A percentile compares a stretch with the other conserved stretches of the same genome.
Conservation (phyloP, 2,113 vertebrate genomes). For the Eulemur rufifrons region DNA sequence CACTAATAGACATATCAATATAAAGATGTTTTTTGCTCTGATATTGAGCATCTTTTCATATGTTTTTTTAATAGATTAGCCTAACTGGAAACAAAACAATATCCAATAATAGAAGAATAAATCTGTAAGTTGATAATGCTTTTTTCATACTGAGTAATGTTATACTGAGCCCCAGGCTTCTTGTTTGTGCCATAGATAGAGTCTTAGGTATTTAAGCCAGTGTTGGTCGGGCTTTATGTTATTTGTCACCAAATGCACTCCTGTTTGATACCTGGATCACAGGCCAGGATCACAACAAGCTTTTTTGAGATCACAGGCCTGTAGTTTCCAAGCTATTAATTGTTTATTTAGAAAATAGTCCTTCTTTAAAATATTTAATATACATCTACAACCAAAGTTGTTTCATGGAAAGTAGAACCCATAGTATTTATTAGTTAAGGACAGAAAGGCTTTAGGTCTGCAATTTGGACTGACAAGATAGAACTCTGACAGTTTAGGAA, state of each 20-base stretch:
- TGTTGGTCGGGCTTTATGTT: background rate
- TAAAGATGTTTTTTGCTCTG: background rate
- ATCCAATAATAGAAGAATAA: background rate
- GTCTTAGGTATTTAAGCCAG: background rate
- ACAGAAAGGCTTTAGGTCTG: background rate
- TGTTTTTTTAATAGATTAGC: background rate
- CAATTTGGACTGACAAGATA: background rate
- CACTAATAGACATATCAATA: background rate
- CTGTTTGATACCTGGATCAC: background rate
- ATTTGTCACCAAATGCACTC: background rate
- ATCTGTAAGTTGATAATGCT: background rate
- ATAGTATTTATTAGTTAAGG: background rate
- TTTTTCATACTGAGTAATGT: background rate
- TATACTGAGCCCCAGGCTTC: background rate
- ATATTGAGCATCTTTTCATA: background rate
- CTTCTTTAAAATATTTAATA: background rate
- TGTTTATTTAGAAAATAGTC: background rate
- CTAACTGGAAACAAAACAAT: background rate
- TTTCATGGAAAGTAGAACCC: background rate
- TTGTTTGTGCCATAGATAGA: background rate
- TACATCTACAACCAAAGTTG: background rate
- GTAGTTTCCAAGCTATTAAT: background rate
- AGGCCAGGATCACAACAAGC: background rate
- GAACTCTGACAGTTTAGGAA: background rate
- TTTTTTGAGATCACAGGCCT: background rate